Evolutionary conservation across 2,888 invertebrate species (phyloP).

Genomic region (Sisyra nigra): DNA sequence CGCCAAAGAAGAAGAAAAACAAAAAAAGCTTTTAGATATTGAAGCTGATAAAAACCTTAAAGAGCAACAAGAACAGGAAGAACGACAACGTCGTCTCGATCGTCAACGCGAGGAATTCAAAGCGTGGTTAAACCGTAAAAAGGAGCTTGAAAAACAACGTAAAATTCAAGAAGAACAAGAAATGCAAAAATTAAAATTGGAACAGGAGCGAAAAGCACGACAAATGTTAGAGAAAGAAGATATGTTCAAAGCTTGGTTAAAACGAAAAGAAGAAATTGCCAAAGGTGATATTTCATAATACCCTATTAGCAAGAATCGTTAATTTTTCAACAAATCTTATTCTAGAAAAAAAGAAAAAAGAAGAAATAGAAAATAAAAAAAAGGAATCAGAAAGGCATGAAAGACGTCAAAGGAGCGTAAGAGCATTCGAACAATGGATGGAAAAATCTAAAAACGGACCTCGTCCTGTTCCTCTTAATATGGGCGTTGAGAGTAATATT

Average conservation of each 20-base stretch:
- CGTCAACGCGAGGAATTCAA: slow-evolving; percentile 7
- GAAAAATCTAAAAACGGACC: slow-evolving; percentile 43
- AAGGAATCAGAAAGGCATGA: slow-evolving; percentile 34
- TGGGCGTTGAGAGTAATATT: slow-evolving; percentile 39
- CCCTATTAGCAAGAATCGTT: neutral
- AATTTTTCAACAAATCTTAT: too few species aligned
- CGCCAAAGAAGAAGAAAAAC: neutral
- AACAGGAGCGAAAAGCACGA: slow-evolving; percentile 26
- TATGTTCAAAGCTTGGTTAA: slow-evolving; percentile 37
- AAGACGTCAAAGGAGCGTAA: slow-evolving; percentile 34
- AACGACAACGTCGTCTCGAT: neutral
- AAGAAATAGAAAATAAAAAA: slow-evolving; percentile 30
- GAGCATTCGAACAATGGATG: slow-evolving; percentile 45
- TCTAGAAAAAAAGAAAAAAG: slow-evolving; percentile 23
- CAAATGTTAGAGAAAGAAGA: slow-evolving; percentile 29
- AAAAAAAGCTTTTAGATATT: neutral
- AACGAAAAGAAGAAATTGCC: slow-evolving; percentile 38
- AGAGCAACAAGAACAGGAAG: neutral
- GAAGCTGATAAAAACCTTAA: neutral
- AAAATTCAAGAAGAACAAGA: slow-evolving; percentile 2
- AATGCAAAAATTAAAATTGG: slow-evolving; percentile 5
- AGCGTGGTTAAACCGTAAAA: slow-evolving; percentile 4
- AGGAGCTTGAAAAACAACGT: slow-evolving; percentile 1
- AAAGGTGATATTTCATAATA: slow-evolving; percentile 33
- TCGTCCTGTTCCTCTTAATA: slow-evolving; percentile 42